phyloP scores from a whole-genome alignment of 2,797 vertebrate genomes.

The Microctenopoma stevenorrisi region DNA sequence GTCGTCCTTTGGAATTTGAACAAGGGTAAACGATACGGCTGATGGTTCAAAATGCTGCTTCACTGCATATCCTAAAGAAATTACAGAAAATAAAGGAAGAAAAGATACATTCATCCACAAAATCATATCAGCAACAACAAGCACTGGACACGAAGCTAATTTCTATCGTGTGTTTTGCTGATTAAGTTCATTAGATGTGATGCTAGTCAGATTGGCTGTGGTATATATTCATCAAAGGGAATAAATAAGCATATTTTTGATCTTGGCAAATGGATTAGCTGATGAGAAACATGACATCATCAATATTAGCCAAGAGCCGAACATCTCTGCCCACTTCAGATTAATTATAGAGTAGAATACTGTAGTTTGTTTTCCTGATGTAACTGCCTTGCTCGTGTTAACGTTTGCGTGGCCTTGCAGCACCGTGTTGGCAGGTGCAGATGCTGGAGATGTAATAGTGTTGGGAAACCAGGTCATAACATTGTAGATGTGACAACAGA shows the following conservation, averaged over 20 bases:
- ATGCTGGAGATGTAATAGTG: constrained; percentile 6
- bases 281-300: constrained; percentile 8
- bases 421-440: constrained; percentile 22
- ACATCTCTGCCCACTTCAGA: constrained; percentile 15
- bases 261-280: constrained; percentile 16
- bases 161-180: constrained; percentile 8
- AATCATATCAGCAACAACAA: constrained; percentile 1
- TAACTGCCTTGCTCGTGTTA: constrained; percentile 8
- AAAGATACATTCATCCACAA: background rate
- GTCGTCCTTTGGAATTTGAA: constrained; percentile 47
- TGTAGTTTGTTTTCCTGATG: constrained; percentile 10
- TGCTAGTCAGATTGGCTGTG: background rate
- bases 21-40: constrained; percentile 27
- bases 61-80: background rate
- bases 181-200: background rate
- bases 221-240: constrained; percentile 40
- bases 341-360: constrained; percentile 54
- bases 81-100: background rate
- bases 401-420: constrained; percentile 4
- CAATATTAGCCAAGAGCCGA: constrained; percentile 26
- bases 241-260: constrained; percentile 22
- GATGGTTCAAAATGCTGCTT: constrained; percentile 3
- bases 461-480: constrained; percentile 32
- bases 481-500: constrained; percentile 1
- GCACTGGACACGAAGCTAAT: background rate